A percentile compares a stretch with the other conserved stretches of the same genome.
phyloP scores from a whole-genome alignment of 2,888 invertebrate species.

The Melieria crassipennis region DNA sequence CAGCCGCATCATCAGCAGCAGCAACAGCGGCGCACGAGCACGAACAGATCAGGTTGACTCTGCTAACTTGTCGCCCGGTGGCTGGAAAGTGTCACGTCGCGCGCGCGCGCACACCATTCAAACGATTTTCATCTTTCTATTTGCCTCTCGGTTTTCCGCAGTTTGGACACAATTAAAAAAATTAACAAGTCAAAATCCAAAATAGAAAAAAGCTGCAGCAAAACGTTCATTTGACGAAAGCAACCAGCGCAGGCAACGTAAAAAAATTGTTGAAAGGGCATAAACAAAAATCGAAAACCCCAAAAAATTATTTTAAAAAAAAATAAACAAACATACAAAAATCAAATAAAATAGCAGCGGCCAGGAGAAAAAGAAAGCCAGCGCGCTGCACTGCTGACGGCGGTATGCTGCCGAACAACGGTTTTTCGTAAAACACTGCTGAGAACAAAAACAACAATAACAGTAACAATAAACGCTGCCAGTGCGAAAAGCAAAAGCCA shows the following conservation, averaged over 20 bases:
- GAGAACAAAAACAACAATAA: neutral
- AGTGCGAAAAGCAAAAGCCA: neutral
- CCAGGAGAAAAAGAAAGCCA: too few relatives aligned
- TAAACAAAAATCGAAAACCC: too few relatives aligned
- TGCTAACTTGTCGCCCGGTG: neutral
- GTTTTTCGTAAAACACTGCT: conserved; percentile 13
- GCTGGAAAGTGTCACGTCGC: conserved; percentile 39
- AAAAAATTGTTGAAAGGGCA: too few relatives aligned
- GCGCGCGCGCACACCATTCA: conserved; percentile 17
- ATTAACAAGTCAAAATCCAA: conserved; percentile 35
- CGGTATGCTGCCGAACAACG: conserved; percentile 12
- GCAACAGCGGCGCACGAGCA: too few relatives aligned
- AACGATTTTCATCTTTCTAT: conserved; percentile 30
- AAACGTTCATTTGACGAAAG: conserved; percentile 19
- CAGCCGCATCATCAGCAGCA: too few relatives aligned
- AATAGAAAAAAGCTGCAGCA: conserved; percentile 44
- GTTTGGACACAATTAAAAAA: conserved; percentile 28
- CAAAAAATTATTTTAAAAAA: neutral
- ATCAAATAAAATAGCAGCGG: neutral
- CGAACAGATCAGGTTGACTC: too few relatives aligned
- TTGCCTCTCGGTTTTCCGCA: conserved; percentile 42
- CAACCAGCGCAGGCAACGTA: neutral
- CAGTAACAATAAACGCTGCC: conserved; percentile 11
- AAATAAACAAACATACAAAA: neutral
- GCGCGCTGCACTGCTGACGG: too few relatives aligned